Base-by-base conservation (phyloP, 2,113 vertebrate genomes). In the Manacus vitellinus region DNA sequence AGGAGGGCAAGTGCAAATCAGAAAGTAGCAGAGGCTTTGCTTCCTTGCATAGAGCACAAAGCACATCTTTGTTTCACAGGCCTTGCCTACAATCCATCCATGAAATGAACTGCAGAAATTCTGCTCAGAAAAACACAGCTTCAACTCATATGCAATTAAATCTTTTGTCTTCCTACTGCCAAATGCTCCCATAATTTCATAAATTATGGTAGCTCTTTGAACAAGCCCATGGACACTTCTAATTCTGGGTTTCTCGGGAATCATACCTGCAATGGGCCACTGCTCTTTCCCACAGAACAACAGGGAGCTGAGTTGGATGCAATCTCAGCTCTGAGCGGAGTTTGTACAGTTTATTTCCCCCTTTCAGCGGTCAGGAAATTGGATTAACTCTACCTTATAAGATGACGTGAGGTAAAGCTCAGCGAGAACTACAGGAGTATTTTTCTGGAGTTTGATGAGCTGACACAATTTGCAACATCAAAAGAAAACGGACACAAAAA, bases 21-120 rank as follows among this genome's bases (percentile, higher is more conserved):
- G 44, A 59, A 47, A 84, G 43, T 3, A 52, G 8, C 66, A 76
- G 56, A 73, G 44, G n/a, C 76, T 79, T 83, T 2, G 2, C 44
- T 44, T 76, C 54, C 63, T 5, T 0, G 0, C 25, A 35, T 14
- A 16, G 67, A 88, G 71, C 74, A 85, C 79, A 94, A 91, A 84
- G 72, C 24, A 10, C n/a, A 55, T 12, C 59, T n/a, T 39, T 94
- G 86, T 95, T 83, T 51, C 23, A 28, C 59, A 85, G 66, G 62
- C 33, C 22, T 7, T 46, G n/a, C n/a, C 47, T 62, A 71, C 43
- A 54, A 24, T 5, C 0, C 1, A 9, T 8, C 54, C 67, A 6
- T 47, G 33, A 28, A 90, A 47, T 31, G 27, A 90, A 73, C 4
- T 66, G 10, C 9, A 80, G 76, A 94, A 94, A 71, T 71, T 31